These are phyloP conservation scores for Mormyrops boulengeri DNA, from an alignment of 2,797 vertebrate genomes.

Conservation along the genomic window DNA sequence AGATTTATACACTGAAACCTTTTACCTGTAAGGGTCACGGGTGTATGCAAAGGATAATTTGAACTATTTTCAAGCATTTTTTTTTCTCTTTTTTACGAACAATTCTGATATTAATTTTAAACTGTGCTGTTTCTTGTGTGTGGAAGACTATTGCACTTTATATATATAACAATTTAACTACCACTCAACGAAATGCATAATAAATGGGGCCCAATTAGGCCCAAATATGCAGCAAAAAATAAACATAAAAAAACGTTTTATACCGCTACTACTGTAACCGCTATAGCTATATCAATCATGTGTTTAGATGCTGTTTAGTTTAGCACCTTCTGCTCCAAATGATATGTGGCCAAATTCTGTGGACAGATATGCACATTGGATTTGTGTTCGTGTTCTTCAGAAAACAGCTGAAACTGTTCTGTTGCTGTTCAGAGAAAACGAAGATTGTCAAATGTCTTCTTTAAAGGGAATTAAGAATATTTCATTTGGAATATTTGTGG, in stretches of 20 bases:
- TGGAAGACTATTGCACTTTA: constrained; percentile 3
- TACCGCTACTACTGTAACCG: background rate
- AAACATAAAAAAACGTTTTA: background rate
- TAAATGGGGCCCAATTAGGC: background rate
- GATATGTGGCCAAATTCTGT: background rate
- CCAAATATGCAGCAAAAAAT: background rate
- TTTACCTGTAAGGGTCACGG: background rate
- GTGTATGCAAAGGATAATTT: background rate
- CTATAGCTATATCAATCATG: background rate
- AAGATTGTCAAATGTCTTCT: background rate
- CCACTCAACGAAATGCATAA: background rate
- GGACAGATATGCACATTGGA: background rate
- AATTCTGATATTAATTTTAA: background rate
- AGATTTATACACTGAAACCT: background rate
- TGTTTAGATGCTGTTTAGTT: background rate
- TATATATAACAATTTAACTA: background rate
- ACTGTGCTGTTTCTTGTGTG: background rate
- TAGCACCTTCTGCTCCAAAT: background rate
- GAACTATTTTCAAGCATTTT: background rate
- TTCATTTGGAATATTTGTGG: background rate
- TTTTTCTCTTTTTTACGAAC: background rate
- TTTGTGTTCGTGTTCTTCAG: background rate
- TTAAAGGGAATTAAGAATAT: background rate
- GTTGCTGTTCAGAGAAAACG: background rate
- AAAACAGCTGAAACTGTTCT: background rate